Conservation (phyloP, 2,888 invertebrate genomes). For the Caenorhabditis angaria region DNA sequence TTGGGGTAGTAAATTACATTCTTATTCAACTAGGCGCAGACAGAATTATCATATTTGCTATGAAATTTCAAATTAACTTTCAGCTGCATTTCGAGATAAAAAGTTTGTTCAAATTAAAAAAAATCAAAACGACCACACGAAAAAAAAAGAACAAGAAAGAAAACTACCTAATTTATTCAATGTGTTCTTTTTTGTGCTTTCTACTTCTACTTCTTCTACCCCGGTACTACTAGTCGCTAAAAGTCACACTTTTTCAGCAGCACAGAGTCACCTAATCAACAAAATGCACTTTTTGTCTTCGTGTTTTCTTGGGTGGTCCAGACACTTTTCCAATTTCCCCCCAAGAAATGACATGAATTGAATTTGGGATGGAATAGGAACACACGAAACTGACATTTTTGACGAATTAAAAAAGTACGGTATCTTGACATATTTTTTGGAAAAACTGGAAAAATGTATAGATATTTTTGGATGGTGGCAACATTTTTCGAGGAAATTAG, state of each 20-base stretch:
- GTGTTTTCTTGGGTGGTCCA: not conserved
- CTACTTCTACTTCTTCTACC: not conserved
- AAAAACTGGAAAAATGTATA: too few species aligned
- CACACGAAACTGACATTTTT: too few species aligned
- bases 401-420: too few species aligned
- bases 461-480: too few species aligned
- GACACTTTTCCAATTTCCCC: not conserved
- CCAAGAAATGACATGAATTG: not conserved
- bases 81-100: not conserved
- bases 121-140: not conserved
- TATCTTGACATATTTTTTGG: too few species aligned
- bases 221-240: constrained; percentile 2
- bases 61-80: not conserved
- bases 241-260: not conserved
- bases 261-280: not conserved
- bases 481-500: too few species aligned
- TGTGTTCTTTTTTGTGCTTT: not conserved
- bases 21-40: too few species aligned
- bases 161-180: not conserved
- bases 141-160: too few species aligned
- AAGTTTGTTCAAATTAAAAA: not conserved
- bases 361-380: not conserved
- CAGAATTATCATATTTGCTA: too few species aligned
- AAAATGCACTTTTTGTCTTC: not conserved
- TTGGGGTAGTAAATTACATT: too few species aligned